phyloP scores from a whole-genome alignment of 1,140 invertebrate species.

The Leptinotarsa texana region DNA sequence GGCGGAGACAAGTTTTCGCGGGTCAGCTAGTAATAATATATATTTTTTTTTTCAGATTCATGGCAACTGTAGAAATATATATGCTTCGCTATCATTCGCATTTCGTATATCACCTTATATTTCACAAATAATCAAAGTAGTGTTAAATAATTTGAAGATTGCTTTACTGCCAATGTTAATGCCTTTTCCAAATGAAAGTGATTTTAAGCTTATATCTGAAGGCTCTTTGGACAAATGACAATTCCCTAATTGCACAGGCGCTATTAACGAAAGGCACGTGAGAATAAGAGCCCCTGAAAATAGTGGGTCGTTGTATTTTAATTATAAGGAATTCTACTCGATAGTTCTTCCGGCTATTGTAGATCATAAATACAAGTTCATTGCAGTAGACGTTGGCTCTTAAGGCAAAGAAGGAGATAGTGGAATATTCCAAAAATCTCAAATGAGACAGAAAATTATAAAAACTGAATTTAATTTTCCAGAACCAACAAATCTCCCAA shows the following conservation, averaged over 20 bases:
- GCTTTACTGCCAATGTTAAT: too few relatives aligned
- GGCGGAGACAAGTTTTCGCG: too few relatives aligned
- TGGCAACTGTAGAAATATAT: too few relatives aligned
- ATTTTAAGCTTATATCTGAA: too few relatives aligned
- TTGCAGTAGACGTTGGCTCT: conserved; percentile 53
- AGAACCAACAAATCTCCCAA: conserved; percentile 26
- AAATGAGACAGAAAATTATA: conserved; percentile 16
- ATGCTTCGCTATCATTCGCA: too few relatives aligned
- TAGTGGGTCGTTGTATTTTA: conserved; percentile 53
- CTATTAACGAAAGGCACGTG: conserved; percentile 57
- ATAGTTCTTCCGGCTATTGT: conserved; percentile 55
- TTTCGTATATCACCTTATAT: too few relatives aligned
- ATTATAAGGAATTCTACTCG: conserved; percentile 55
- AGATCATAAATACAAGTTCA: conserved; percentile 55
- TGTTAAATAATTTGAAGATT: too few relatives aligned
- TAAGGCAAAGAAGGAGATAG: conserved; percentile 53
- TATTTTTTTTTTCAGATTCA: too few relatives aligned
- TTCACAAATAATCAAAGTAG: too few relatives aligned
- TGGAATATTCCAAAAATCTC: conserved; percentile 36
- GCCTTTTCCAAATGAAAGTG: too few relatives aligned
- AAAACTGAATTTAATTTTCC: conserved; percentile 27
- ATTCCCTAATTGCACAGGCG: conserved; percentile 39
- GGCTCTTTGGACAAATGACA: too few relatives aligned
- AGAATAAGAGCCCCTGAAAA: conserved; percentile 49
- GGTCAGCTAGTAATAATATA: too few relatives aligned